These are phyloP conservation scores for Hipparchia sbordonii DNA, from an alignment of 2,888 invertebrate genomes.

Conservation along the genomic window DNA sequence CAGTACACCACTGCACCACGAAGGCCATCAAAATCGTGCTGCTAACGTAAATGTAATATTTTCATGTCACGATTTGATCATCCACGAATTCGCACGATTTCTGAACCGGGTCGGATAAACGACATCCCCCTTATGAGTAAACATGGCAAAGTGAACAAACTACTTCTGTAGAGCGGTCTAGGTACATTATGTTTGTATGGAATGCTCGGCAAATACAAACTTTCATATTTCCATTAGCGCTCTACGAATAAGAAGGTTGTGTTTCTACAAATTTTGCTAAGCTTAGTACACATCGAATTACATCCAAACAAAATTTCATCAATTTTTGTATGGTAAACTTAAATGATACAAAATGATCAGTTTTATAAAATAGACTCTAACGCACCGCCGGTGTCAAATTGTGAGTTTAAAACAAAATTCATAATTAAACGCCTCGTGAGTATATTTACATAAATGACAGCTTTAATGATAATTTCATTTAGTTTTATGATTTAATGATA, in stretches of 20 bases:
- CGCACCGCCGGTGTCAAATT: too few species aligned
- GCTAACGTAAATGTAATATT: not conserved
- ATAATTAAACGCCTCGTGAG: too few species aligned
- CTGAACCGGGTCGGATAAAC: not conserved
- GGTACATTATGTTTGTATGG: conserved; percentile 33
- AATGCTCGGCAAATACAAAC: conserved; percentile 41
- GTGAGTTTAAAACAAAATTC: too few species aligned
- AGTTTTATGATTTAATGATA: too few species aligned
- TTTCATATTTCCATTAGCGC: conserved; percentile 48
- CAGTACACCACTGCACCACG: too few species aligned
- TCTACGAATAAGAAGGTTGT: conserved; percentile 29
- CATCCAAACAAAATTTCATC: too few species aligned
- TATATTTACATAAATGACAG: too few species aligned
- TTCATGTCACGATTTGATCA: not conserved
- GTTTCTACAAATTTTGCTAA: conserved; percentile 5
- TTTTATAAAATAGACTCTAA: too few species aligned
- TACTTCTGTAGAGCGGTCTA: conserved; percentile 26
- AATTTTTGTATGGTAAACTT: too few species aligned
- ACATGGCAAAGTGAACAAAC: conserved; percentile 28
- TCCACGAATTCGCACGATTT: not conserved
- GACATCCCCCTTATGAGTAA: conserved; percentile 7
- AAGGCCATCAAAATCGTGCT: too few species aligned
- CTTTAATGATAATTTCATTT: too few species aligned
- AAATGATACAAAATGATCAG: too few species aligned
- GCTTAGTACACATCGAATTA: not conserved